A percentile compares a stretch with the other conserved stretches of the same genome.
Conservation (phyloP, 2,888 invertebrate genomes). For the Ormyrus thymus region DNA sequence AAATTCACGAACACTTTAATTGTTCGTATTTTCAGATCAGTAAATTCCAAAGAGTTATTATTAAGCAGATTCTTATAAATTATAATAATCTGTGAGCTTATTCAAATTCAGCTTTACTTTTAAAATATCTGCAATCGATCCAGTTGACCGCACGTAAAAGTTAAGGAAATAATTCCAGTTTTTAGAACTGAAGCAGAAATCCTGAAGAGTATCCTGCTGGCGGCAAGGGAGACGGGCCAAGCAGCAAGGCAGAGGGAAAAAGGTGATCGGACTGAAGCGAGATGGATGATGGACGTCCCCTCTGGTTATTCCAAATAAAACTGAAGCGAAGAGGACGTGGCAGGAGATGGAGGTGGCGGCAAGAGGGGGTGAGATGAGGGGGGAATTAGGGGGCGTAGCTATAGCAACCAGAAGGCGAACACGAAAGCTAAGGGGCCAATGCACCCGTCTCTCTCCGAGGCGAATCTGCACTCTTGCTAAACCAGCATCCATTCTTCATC, state of each 20-base stretch:
- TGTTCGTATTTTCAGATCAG: too few species aligned
- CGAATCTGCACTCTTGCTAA: slow-evolving; percentile 73
- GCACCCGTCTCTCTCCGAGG: slow-evolving; percentile 65
- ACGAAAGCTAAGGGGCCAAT: slow-evolving; percentile 71
- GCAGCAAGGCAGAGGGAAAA: slow-evolving; percentile 33
- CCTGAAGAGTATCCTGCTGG: slow-evolving; percentile 54
- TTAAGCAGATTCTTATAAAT: too few species aligned
- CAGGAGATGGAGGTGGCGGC: slow-evolving; percentile 57
- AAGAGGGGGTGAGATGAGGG: slow-evolving; percentile 48
- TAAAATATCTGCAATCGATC: background rate
- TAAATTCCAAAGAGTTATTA: too few species aligned
- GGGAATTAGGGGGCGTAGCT: slow-evolving; percentile 67
- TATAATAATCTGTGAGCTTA: too few species aligned
- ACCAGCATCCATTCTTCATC: slow-evolving; percentile 73
- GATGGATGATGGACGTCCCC: slow-evolving; percentile 68
- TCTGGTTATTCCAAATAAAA: slow-evolving; percentile 68
- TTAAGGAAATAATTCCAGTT: too few species aligned
- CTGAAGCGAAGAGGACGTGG: slow-evolving; percentile 62
- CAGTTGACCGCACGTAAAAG: too few species aligned
- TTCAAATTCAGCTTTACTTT: too few species aligned
- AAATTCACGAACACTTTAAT: too few species aligned
- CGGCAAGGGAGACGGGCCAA: slow-evolving; percentile 53
- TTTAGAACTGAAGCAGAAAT: background rate
- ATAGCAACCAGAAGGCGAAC: slow-evolving; percentile 68
- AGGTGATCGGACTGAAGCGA: slow-evolving; percentile 61